A percentile compares a stretch with the other conserved stretches of the same genome.
phyloP scores from a whole-genome alignment of 2,113 vertebrate genomes.

The Charina bottae region DNA sequence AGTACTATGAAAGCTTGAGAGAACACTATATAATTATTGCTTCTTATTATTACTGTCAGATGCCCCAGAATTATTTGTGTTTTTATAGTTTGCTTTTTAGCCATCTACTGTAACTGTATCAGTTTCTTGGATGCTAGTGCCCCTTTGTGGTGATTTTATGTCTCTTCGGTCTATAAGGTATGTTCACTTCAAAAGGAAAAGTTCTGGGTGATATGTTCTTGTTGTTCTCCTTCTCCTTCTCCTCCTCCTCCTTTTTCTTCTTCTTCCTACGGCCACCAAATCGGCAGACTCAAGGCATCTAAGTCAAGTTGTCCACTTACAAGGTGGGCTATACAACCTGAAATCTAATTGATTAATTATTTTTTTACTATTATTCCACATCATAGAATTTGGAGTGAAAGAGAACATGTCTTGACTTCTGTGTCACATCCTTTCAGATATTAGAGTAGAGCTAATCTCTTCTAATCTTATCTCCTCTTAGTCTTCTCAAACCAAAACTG shows the following conservation, averaged over 20 bases:
- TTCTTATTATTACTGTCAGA: neutral
- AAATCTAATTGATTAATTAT: neutral
- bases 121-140: conserved; percentile 56
- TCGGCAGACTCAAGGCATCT: neutral
- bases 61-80: neutral
- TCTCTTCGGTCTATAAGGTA: neutral
- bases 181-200: neutral
- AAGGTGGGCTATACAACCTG: neutral
- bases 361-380: neutral
- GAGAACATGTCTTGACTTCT: no score
- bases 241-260: neutral
- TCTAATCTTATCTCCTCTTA: neutral
- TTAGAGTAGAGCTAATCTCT: no score
- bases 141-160: conserved; percentile 62
- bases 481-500: neutral
- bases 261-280: neutral
- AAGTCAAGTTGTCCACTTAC: neutral
- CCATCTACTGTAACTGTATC: neutral
- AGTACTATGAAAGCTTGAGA: neutral
- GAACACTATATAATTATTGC: neutral
- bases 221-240: neutral
- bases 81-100: neutral
- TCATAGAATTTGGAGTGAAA: neutral
- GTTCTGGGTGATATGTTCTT: neutral
- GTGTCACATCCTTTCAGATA: no score